A percentile compares a stretch with the other conserved stretches of the same genome.
Evolutionary conservation across 2,113 vertebrate genomes (phyloP).

Genomic region (Passerina amoena): DNA sequence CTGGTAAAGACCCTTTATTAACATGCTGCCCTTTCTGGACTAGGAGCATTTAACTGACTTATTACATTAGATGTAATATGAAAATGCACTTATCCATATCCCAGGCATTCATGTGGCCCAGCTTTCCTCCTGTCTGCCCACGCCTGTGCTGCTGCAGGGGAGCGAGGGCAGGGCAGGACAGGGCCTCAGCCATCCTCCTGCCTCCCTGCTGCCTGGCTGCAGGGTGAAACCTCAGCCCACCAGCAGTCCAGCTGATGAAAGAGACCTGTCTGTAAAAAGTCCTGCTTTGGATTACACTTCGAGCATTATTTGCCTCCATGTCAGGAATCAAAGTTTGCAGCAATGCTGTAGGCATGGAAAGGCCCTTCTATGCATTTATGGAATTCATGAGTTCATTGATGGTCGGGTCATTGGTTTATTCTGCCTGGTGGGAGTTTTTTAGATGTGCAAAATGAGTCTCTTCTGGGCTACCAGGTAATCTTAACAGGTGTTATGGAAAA

Average conservation of each 20-base stretch:
- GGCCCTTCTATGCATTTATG: background rate
- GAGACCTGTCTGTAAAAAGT: background rate
- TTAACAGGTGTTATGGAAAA: background rate
- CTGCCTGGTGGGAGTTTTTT: background rate
- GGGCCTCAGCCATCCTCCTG: background rate
- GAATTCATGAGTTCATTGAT: background rate
- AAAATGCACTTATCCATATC: constrained; percentile 45
- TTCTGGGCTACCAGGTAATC: background rate
- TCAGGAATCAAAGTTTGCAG: background rate
- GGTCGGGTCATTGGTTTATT: background rate
- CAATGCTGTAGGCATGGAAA: background rate
- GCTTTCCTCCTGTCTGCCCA: background rate
- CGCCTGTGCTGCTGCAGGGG: fast-evolving
- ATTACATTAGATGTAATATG: constrained; percentile 44
- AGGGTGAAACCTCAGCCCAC: background rate
- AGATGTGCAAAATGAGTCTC: background rate
- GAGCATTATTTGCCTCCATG: background rate
- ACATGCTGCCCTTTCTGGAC: background rate
- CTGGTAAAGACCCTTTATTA: constrained; percentile 44
- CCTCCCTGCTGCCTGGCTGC: fast-evolving
- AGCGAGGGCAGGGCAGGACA: background rate
- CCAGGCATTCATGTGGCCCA: background rate
- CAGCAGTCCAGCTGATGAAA: background rate
- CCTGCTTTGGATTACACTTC: background rate
- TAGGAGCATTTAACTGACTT: constrained; percentile 35